Evolutionary conservation across 2,113 vertebrate genomes (phyloP).

Genomic region (Oncorhynchus nerka): DNA sequence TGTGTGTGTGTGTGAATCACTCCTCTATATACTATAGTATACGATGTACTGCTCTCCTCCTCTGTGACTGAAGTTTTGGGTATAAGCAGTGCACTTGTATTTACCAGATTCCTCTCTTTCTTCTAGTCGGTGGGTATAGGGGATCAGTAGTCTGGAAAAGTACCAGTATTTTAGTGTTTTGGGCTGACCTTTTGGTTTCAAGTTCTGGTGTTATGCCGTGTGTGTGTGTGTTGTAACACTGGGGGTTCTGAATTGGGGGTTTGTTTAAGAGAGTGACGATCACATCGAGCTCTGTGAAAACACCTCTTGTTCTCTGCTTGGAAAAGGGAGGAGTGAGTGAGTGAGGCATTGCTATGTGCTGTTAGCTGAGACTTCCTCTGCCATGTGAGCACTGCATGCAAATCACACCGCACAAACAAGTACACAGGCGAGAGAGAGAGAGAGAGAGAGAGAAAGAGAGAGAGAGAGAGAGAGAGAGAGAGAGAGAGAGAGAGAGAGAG

Average conservation of each 20-base stretch:
- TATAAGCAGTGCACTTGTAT: too few relatives aligned
- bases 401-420: slow-evolving; percentile 73
- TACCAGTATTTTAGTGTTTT: too few relatives aligned
- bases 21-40: too few relatives aligned
- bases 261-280: slow-evolving; percentile 68
- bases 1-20: slow-evolving; percentile 35
- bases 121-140: slow-evolving; percentile 9
- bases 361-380: slow-evolving; percentile 63
- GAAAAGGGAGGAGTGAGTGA: slow-evolving; percentile 27
- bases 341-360: slow-evolving; percentile 29
- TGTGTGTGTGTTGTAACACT: slow-evolving; percentile 2
- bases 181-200: background rate
- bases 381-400: slow-evolving; percentile 65
- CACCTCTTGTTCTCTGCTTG: slow-evolving; percentile 63
- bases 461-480: slow-evolving; percentile 9
- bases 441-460: slow-evolving; percentile 1
- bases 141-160: background rate
- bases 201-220: background rate
- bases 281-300: slow-evolving; percentile 71
- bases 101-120: too few relatives aligned
- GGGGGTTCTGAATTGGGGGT: slow-evolving; percentile 63
- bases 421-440: slow-evolving; percentile 59
- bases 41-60: too few relatives aligned
- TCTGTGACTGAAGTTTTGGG: background rate
- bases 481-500: slow-evolving; percentile 37